Base-by-base conservation (phyloP, 2,888 invertebrate species). In the Chorisops tibialis region DNA sequence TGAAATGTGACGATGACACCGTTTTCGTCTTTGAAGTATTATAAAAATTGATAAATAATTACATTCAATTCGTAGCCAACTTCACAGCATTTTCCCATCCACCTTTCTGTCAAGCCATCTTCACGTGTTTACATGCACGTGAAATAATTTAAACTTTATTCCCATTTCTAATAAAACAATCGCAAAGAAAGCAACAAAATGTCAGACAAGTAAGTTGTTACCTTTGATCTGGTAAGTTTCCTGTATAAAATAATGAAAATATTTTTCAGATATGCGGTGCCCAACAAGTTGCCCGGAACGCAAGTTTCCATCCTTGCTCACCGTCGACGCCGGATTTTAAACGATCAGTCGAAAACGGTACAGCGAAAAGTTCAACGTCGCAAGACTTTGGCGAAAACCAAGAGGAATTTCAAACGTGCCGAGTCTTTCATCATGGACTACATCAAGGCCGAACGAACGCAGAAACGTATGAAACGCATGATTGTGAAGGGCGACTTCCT, bases 201-300 rank as follows among this genome's bases (percentile, higher is more conserved):
- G 59, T 54, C 54, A n/a, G 59, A 59, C 37, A 35, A 47, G 59
- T 59, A 18, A 59, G 59, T 59, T 5, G 3, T 5, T 14, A 43
- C 5, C n/a, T 43, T 14, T 9, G 5, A 43, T 11, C 6, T 14
- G 43, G n/a, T n/a, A n/a, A n/a, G n/a, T n/a, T n/a, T n/a, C n/a
- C n/a, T n/a, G n/a, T n/a, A n/a, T n/a, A n/a, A n/a, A n/a, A n/a
- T n/a, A n/a, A n/a, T n/a, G n/a, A 30, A 30, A 30, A 30, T 7
- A 30, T 30, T 2, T 45, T 48, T 2, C 2, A 78, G 78, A 70
- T 79, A 76, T 67, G 77, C 78, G 0, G 75, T 79, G 4, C 72
- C 78, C 14, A 79, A 79, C 63, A 79, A 79, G 69, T 64, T 79
- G 45, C 79, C 79, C 18, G 77, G 76, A 12, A 78, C 78, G 69